Percentiles rank a stretch among this genome's conserved stretches.
phyloP scores from a whole-genome alignment of 2,888 invertebrate genomes.

The Drosophila robusta region DNA sequence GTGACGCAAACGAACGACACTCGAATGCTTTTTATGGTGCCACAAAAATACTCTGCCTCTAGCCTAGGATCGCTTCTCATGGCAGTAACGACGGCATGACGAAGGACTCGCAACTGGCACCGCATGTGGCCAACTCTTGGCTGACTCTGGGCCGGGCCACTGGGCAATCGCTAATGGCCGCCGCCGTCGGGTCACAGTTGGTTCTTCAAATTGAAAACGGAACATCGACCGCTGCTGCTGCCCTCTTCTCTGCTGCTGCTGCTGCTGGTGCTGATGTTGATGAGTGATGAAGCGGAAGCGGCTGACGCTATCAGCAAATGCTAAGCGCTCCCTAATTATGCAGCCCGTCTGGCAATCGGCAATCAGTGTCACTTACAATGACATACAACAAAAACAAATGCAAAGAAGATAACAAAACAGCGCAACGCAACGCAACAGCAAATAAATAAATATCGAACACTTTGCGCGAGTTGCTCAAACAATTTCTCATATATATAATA shows the following conservation, averaged over 20 bases:
- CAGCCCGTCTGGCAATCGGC: slow-evolving; percentile 60
- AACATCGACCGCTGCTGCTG: slow-evolving; percentile 1
- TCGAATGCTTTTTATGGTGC: slow-evolving; percentile 53
- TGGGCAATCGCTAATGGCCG: slow-evolving; percentile 23
- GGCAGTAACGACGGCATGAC: slow-evolving; percentile 21
- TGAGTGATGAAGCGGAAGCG: slow-evolving; percentile 60
- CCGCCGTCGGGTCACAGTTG: slow-evolving; percentile 5
- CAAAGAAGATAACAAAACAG: slow-evolving; percentile 37
- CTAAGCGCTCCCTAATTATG: slow-evolving; percentile 69
- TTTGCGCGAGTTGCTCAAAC: slow-evolving; percentile 34
- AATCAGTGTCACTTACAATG: slow-evolving; percentile 68
- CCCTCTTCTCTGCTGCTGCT: neutral
- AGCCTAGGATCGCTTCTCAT: slow-evolving; percentile 25
- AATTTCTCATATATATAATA: slow-evolving; percentile 5
- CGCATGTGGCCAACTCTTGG: slow-evolving; percentile 44
- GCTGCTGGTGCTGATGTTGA: slow-evolving; percentile 14
- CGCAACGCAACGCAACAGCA: slow-evolving; percentile 29
- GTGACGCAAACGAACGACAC: slow-evolving; percentile 53
- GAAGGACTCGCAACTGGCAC: slow-evolving; percentile 19
- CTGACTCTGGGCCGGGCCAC: slow-evolving; percentile 9
- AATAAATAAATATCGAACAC: slow-evolving; percentile 41
- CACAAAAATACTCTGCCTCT: slow-evolving; percentile 30
- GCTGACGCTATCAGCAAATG: slow-evolving; percentile 62
- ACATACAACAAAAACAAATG: slow-evolving; percentile 45
- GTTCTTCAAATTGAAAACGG: slow-evolving; percentile 46